Evolutionary conservation across 2,113 vertebrate genomes (phyloP), one percentile per base, ranked within the genome.

Genomic region (Melanerpes aurifrons): DNA sequence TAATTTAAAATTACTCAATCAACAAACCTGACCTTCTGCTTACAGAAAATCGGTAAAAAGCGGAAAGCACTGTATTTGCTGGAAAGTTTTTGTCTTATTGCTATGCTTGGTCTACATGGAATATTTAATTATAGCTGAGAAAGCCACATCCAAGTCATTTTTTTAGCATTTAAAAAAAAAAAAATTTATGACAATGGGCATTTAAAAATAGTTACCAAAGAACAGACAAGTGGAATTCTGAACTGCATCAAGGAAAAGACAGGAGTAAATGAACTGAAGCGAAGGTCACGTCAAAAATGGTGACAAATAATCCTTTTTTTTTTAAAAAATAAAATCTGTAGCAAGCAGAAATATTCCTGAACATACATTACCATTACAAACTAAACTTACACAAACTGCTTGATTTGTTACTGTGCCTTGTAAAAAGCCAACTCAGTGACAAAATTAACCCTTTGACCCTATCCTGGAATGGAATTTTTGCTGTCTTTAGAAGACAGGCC

Each of bases 381-480:
- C 68, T 93, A 79, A 95, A 92, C 61, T 95, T 96, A 96, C 1
- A 86, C 53, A 90, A 97, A 96, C 90, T 92, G 64, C 81, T 92
- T 93, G 84, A 95, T 95, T 96, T 95, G 87, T 95, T 96, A 95
- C 88, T 93, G 72, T 90, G 87, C 32, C 73, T 86, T 94, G 75
- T 91, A 94, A 96, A 96, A 87, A 94, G 88, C 82, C 91, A 97
- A 94, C 80, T 85, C 72, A 79, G 85, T 92, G 84, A 93, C 95
- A 97, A 97, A 97, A 97, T 97, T 95, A 97, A 98, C 95, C 89
- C 89, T 68, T 43, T 90, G 94, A 97, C 92, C 94, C 89, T 94
- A 75, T 86, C 92, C 84, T 96, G 93, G 83, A 96, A 96, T 90
- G 96, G 95, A 97, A 98, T 98, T 93, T 95, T 94, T 93, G 83